Percentiles rank a stretch among this genome's conserved stretches.
Conservation (phyloP, 2,797 vertebrate species). For the Poecilia picta region DNA sequence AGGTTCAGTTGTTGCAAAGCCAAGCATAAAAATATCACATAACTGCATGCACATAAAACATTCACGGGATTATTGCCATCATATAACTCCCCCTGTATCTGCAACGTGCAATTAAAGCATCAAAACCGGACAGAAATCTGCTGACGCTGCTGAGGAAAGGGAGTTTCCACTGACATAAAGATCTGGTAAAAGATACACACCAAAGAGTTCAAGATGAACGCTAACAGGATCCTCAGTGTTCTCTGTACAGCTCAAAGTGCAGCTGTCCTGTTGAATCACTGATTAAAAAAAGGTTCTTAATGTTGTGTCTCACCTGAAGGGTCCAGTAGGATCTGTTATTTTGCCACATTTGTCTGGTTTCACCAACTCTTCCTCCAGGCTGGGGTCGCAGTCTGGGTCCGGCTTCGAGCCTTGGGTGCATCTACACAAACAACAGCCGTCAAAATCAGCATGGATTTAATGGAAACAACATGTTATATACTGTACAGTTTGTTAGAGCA, state of each 20-base stretch:
- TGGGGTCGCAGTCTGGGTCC: conserved; percentile 75
- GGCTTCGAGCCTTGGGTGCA: conserved; percentile 68
- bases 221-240: not conserved
- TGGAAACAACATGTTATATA: not conserved
- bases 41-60: not conserved
- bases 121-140: not conserved
- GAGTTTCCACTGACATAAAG: not conserved
- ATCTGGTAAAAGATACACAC: not conserved
- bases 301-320: conserved; percentile 78
- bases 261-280: not conserved
- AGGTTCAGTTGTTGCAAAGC: not conserved
- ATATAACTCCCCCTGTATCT: not conserved
- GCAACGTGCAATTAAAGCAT: not conserved
- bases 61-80: not conserved
- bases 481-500: not conserved
- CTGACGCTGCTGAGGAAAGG: not conserved
- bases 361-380: conserved; percentile 68
- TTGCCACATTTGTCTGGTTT: conserved; percentile 82
- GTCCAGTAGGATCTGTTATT: conserved; percentile 71
- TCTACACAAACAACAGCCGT: conserved; percentile 55
- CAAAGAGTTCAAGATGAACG: too few species aligned
- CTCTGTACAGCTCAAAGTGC: not conserved
- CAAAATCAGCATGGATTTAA: not conserved
- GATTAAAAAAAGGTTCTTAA: too few species aligned
- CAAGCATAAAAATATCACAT: not conserved